These are phyloP conservation scores for Rhizoglyphus robini DNA, from an alignment of 1,140 invertebrate species.

Conservation along the genomic window DNA sequence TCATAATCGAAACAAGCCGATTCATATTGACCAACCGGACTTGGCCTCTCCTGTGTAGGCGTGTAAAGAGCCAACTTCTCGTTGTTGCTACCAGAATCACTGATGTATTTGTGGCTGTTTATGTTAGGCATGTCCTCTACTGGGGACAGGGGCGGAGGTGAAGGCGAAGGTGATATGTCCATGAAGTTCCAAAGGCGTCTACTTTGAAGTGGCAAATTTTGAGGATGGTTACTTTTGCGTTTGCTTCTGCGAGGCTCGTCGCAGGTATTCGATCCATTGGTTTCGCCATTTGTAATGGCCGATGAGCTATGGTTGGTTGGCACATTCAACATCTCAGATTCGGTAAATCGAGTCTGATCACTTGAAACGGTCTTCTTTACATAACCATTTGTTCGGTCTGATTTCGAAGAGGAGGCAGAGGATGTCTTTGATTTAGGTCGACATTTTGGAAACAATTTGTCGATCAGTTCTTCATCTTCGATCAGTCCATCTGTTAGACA, in stretches of 20 bases:
- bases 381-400: neutral
- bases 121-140: no score
- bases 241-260: no score
- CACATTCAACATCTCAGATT: no score
- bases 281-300: no score
- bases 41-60: neutral
- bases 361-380: no score
- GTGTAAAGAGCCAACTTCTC: neutral
- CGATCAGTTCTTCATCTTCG: slow-evolving; percentile 52
- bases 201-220: no score
- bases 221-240: no score
- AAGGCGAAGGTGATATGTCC: slow-evolving; percentile 15
- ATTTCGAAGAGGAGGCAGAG: no score
- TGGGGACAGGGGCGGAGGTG: slow-evolving; percentile 4
- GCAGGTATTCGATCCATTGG: no score
- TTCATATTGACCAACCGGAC: neutral
- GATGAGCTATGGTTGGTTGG: no score
- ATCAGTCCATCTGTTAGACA: neutral
- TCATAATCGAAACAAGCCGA: neutral
- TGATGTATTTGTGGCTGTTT: neutral
- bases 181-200: slow-evolving; percentile 8
- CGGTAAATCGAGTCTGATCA: no score
- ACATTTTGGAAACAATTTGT: slow-evolving; percentile 65
- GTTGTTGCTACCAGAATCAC: neutral
- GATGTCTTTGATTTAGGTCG: slow-evolving; percentile 47